Evolutionary conservation across 1,140 invertebrate genomes (phyloP), one percentile per base, ranked within the genome.

Genomic region (Anagrus nilaparvatae): DNA sequence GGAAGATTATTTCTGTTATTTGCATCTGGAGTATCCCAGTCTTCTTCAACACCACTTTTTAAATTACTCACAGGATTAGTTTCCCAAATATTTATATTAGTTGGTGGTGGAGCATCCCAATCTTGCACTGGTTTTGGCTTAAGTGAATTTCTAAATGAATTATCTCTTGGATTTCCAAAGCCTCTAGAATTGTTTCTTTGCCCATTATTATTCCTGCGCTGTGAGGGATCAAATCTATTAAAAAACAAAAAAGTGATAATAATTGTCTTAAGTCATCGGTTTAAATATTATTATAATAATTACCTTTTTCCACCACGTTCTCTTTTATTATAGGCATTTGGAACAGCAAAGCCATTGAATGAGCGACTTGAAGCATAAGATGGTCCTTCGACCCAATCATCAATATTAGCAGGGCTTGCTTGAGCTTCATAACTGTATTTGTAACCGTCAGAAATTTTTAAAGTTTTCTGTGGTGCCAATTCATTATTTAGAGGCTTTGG

Each of bases 341-440:
- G 17, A 28, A 37, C 28, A 3, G 21, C 21, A 38, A 31, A 46
- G 25, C 39, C 44, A 46, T 32, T 38, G 23, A 12, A 32, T 29
- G 20, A 12, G 4, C 28, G 28, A 28, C 28, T 46, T 1, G 32
- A 19, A 38, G 29, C 45, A 39, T 33, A 47, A 1, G 45, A 39
- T 13, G 40, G 23, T 7, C 29, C 17, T 16, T 47, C 45, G 5
- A 34, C 27, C 45, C 45, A 47, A 24, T 47, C 45, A 1, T 47
- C 45, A 39, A 47, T 43, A 34, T 47, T 47, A 8, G 45, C 45
- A 16, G 45, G 45, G 36, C 45, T 47, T 17, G 40, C 25, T 12
- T 18, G 24, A 5, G 45, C 45, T 35, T 47, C 45, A 27, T 47
- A 47, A 29, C 45, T 47, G 16, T 47, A 47, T 27, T 43, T 47